Base-by-base conservation (phyloP, 2,888 invertebrate genomes). In the Cinara cedri region DNA sequence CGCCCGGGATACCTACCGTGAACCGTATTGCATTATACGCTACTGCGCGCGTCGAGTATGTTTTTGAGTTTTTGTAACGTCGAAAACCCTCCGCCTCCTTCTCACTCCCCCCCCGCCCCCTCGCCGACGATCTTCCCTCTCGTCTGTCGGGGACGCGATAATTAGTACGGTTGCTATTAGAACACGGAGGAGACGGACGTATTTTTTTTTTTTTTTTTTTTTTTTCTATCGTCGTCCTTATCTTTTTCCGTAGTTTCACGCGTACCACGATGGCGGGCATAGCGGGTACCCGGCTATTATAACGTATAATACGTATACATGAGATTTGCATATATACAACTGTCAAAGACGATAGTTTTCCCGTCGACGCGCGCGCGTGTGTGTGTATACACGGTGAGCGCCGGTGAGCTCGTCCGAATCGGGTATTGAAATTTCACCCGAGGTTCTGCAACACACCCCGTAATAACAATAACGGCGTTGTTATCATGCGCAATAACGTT, bases 281-380 rank as follows among this genome's bases (percentile, higher is more conserved):
- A n/a, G n/a, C n/a, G n/a, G n/a, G n/a, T 34, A 34, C 34, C 34
- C 34, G 6, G 3, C 34, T 4, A 34, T 34, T 4, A 34, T 34
- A 34, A 34, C 34, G 34, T 34, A 34, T 34, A 34, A 34, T 34
- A 34, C 34, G 34, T 34, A 6, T 34, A 34, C 6, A 34, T 6
- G 34, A 34, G 72, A 74, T 74, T 74, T 74, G 72, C 72, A 74
- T 74, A 74, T 34, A n/a, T n/a, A n/a, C n/a, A 42, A 51, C 63
- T 63, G 72, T 63, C 72, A 74, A 42, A 74, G 51, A 74, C 72
- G 9, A 74, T n/a, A n/a, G 72, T 74, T 74, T 11, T 21, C 51
- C 16, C 51, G 10, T 19, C 26, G 60, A 34, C 34, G 34, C 34
- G 34, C 34, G 34, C 6, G 6, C n/a, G n/a, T n/a, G n/a, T n/a